These are phyloP conservation scores for Chlorodrepanis virens DNA, from an alignment of 2,113 vertebrate genomes.

Conservation along the genomic window DNA sequence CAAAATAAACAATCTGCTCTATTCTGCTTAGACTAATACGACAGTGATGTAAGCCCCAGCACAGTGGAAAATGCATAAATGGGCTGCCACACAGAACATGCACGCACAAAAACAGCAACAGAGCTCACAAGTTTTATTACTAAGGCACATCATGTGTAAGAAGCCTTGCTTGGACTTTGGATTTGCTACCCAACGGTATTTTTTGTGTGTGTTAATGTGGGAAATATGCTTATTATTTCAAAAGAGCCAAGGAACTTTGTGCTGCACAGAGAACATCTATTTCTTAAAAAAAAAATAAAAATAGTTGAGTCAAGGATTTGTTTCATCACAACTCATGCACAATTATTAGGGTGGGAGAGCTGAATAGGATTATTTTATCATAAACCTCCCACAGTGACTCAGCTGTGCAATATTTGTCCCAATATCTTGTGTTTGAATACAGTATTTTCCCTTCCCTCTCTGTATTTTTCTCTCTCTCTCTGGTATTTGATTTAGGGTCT, in stretches of 20 bases:
- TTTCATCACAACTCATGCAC: background rate
- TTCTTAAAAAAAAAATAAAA: background rate
- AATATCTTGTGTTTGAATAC: background rate
- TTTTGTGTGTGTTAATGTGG: background rate
- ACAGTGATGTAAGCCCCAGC: conserved; percentile 72
- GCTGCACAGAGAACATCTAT: background rate
- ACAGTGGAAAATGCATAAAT: background rate
- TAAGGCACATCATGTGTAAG: background rate
- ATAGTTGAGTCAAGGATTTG: background rate
- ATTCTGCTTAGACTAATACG: conserved; percentile 73
- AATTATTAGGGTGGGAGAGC: background rate
- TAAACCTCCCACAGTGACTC: background rate
- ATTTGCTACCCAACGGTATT: background rate
- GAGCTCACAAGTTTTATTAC: background rate
- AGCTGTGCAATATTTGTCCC: background rate
- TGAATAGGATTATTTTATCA: background rate
- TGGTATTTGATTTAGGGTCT: background rate
- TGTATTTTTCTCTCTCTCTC: background rate
- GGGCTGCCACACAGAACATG: background rate
- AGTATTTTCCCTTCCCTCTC: background rate
- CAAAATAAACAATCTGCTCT: conserved; percentile 82
- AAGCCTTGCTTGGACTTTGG: background rate
- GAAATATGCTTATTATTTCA: conserved; percentile 5
- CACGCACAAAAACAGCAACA: background rate
- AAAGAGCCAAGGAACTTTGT: background rate